Base-by-base conservation (phyloP, 2,888 invertebrate genomes). In the Strigamia crassipes region DNA sequence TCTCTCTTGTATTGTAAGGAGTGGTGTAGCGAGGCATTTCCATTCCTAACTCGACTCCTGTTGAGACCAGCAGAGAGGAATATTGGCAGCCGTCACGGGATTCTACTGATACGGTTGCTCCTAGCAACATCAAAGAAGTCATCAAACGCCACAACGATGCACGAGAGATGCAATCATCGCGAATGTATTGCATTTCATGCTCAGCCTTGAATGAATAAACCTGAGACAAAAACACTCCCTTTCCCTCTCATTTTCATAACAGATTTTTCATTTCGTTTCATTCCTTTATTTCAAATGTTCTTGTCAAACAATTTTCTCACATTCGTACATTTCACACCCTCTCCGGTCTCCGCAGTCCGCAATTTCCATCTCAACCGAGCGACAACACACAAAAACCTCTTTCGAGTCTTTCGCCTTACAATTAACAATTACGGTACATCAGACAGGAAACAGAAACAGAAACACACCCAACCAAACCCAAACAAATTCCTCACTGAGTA, bases 41-140 rank as follows among this genome's bases (percentile, higher is more conserved):
- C 73, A 73, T 73, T 73, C 73, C 73, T 73, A 73, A 73, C 73
- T 73, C 73, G 73, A 73, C 73, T 73, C 73, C 31, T 73, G 73
- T 73, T 73, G 73, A 73, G 73, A 27, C 73, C 73, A 31, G 73
- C 73, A 73, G 73, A 73, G 73, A 73, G 31, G 31, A 73, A 73
- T 73, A 73, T 73, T 73, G 73, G 73, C 73, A 73, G 73, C 73
- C 73, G 73, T 73, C 73, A 73, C 73, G 73, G 73, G 73, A 73
- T 27, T 73, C 73, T n/a, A 73, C 73, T 73, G 73, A 73, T 56
- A 56, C n/a, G 73, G 73, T 73, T 73, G 73, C 73, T 73, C 27
- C 27, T 73, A n/a, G 73, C 73, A 73, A 73, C 73, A 73, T 73
- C 73, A 73, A 73, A 73, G 73, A 73, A 73, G 73, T 73, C 73